Percentiles rank a stretch among this genome's conserved stretches.
phyloP scores from a whole-genome alignment of 2,888 invertebrate species.

The Salpingus planirostris region DNA sequence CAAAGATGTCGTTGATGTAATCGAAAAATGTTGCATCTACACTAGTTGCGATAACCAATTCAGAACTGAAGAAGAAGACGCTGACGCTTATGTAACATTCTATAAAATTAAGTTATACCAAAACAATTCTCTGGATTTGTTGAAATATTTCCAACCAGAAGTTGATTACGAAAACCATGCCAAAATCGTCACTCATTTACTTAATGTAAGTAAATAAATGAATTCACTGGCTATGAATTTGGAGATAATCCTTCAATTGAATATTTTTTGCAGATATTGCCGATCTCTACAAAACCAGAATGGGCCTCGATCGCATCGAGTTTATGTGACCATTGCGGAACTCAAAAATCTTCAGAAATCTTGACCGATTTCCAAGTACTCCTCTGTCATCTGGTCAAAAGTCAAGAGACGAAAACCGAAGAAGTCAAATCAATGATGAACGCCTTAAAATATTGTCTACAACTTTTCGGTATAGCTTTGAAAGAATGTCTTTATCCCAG shows the following conservation, averaged over 20 bases:
- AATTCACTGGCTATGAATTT: no score
- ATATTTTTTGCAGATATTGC: constrained; percentile 27
- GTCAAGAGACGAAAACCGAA: constrained; percentile 20
- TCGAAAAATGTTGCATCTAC: not conserved
- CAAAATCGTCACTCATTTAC: constrained; percentile 20
- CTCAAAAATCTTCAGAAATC: constrained; percentile 21
- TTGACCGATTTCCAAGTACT: constrained; percentile 30
- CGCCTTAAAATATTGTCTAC: constrained; percentile 29
- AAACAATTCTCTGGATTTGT: not conserved
- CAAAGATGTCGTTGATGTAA: constrained; percentile 14
- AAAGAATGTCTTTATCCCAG: constrained; percentile 19
- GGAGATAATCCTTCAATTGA: no score
- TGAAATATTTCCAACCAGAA: constrained; percentile 13
- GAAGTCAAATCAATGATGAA: constrained; percentile 13
- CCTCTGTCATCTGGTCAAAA: constrained; percentile 28
- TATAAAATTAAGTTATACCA: no score
- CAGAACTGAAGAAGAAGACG: no score
- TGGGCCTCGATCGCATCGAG: constrained; percentile 28
- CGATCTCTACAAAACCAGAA: constrained; percentile 30
- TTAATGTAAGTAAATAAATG: constrained; percentile 23
- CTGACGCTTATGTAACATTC: no score
- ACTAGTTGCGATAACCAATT: no score
- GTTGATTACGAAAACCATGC: constrained; percentile 21
- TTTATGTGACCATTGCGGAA: constrained; percentile 18
- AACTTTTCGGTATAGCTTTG: constrained; percentile 27